phyloP scores from a whole-genome alignment of 2,113 vertebrate genomes.

The Dicaeum eximium region DNA sequence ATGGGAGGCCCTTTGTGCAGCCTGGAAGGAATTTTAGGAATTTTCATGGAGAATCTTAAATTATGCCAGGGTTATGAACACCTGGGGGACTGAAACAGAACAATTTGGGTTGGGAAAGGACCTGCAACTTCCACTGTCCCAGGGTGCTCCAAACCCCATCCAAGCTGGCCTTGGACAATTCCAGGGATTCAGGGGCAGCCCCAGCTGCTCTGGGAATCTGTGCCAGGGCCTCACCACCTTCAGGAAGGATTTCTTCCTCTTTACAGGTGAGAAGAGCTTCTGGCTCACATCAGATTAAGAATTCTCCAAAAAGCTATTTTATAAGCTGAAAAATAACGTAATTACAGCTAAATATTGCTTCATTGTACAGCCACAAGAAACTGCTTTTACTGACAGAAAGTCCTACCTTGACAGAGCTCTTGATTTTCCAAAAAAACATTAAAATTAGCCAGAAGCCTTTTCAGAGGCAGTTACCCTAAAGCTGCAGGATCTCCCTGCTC shows the following conservation, averaged over 20 bases:
- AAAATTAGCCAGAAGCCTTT: not conserved
- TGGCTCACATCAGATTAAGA: not conserved
- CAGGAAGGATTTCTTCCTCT: not conserved
- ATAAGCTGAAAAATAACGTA: not conserved
- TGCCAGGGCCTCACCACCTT: not conserved
- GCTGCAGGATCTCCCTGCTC: not conserved
- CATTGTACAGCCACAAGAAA: not conserved
- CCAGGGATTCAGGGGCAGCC: not conserved
- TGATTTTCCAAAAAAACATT: not conserved
- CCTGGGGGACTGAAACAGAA: no score
- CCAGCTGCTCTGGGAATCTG: not conserved
- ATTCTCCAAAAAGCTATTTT: not conserved
- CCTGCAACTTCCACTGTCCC: accelerated
- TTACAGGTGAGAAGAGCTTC: not conserved
- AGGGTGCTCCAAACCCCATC: accelerated
- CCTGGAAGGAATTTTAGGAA: not conserved
- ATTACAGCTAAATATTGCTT: not conserved
- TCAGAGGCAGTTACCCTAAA: not conserved
- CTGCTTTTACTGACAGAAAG: not conserved
- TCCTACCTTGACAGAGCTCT: not conserved
- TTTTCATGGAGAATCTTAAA: not conserved
- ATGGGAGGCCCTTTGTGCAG: not conserved
- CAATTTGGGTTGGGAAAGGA: not conserved
- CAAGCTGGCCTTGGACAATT: not conserved
- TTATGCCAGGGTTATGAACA: accelerated